Conservation (phyloP, 1,140 invertebrate genomes). For the Drosophila nasuta region DNA sequence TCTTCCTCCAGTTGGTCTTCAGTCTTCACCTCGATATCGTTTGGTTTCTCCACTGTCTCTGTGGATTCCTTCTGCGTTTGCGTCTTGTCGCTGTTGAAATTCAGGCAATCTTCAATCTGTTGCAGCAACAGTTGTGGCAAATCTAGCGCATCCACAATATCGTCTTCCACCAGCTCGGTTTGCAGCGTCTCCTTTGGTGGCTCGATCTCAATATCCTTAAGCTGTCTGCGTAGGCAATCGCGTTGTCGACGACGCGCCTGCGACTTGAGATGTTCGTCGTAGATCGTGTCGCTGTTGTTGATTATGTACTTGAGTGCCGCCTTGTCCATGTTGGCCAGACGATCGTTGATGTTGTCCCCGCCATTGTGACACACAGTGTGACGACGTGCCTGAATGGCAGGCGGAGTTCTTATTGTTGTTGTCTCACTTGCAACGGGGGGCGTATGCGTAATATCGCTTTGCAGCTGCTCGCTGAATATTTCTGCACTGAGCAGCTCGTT, state of each 20-base stretch:
- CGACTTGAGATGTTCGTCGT: constrained; percentile 68
- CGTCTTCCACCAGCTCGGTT: constrained; percentile 64
- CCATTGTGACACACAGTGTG: constrained; percentile 34
- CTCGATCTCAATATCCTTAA: constrained; percentile 67
- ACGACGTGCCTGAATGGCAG: constrained; percentile 12
- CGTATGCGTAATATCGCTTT: not conserved
- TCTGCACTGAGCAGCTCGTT: constrained; percentile 62
- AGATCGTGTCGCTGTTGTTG: constrained; percentile 75
- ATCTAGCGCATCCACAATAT: constrained; percentile 71
- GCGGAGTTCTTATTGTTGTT: not conserved
- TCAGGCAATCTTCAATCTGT: constrained; percentile 77
- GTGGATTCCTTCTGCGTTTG: not conserved
- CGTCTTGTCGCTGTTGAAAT: constrained; percentile 45
- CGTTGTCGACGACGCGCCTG: constrained; percentile 69
- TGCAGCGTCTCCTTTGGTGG: constrained; percentile 48
- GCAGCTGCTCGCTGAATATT: constrained; percentile 45
- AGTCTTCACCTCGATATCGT: not conserved
- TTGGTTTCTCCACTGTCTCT: not conserved
- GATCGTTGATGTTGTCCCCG: constrained; percentile 40
- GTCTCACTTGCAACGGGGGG: not conserved
- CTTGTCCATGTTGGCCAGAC: constrained; percentile 76
- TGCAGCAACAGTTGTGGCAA: constrained; percentile 65
- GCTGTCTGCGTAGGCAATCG: constrained; percentile 70
- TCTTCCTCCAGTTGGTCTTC: not conserved
- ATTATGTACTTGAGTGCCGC: constrained; percentile 74